phyloP scores from a whole-genome alignment of 2,888 invertebrate genomes.

The Noctua comes region DNA sequence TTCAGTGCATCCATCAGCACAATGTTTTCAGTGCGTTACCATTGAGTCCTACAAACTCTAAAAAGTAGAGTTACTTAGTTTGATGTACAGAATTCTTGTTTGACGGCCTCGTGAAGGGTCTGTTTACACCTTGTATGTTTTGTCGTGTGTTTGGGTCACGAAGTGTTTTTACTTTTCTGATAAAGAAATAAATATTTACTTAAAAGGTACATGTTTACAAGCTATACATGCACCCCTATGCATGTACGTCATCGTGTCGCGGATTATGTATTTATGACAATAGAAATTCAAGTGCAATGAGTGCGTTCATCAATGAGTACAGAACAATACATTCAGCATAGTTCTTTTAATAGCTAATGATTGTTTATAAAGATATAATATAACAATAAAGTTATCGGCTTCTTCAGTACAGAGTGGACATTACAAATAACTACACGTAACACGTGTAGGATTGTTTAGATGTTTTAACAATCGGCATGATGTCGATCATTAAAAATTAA shows the following conservation, averaged over 20 bases:
- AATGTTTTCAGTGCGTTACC: too few relatives aligned
- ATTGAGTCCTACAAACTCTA: too few relatives aligned
- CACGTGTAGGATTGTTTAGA: background rate
- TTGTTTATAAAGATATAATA: background rate
- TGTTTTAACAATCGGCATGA: background rate
- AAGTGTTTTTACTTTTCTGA: too few relatives aligned
- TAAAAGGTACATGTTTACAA: background rate
- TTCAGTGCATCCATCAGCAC: too few relatives aligned
- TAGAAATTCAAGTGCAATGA: conserved; percentile 26
- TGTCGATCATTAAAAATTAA: background rate
- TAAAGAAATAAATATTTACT: background rate
- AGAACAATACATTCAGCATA: conserved; percentile 1
- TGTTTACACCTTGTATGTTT: background rate
- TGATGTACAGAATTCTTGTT: too few relatives aligned
- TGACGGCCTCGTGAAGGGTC: too few relatives aligned
- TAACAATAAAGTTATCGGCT: background rate
- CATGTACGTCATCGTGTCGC: background rate
- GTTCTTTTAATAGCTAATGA: background rate
- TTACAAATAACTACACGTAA: background rate
- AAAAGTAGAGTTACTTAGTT: too few relatives aligned
- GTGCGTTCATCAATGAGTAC: conserved; percentile 7
- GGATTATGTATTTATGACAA: conserved; percentile 10
- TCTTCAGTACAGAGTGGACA: background rate
- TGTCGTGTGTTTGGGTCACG: background rate
- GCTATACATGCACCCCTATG: background rate